phyloP scores from a whole-genome alignment of 1,140 invertebrate genomes.

The Rhagoletis zephyria region DNA sequence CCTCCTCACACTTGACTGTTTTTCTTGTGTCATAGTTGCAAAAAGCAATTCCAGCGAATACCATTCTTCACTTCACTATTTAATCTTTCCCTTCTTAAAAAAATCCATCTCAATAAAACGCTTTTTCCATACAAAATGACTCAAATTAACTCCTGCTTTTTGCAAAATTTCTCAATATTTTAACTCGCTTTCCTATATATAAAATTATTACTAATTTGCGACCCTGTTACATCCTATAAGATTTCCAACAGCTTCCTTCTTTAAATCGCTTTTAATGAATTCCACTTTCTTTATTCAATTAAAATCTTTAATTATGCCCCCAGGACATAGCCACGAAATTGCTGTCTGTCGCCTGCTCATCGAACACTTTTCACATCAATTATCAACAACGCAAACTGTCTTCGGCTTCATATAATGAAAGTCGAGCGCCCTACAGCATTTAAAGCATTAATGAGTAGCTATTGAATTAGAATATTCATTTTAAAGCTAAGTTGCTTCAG shows the following conservation, averaged over 20 bases:
- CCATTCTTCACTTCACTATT: no score
- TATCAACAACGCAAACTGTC: background rate
- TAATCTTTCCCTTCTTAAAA: no score
- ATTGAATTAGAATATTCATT: background rate
- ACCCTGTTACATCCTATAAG: no score
- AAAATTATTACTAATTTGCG: no score
- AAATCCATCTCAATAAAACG: no score
- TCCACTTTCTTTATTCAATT: background rate
- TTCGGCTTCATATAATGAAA: background rate
- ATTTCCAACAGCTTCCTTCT: background rate
- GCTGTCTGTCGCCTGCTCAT: background rate
- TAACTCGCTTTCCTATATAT: background rate
- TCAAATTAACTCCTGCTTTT: background rate
- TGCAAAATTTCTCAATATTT: background rate
- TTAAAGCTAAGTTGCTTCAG: no score
- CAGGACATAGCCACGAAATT: background rate
- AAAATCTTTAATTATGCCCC: slow-evolving; percentile 6
- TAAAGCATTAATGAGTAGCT: background rate
- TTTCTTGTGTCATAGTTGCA: no score
- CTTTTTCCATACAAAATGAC: no score
- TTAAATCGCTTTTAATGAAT: background rate
- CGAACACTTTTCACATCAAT: background rate
- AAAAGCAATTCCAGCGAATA: no score
- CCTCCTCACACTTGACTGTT: no score
- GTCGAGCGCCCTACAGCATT: background rate